Conservation (phyloP, 2,888 invertebrate genomes). For the Xylota segnis region DNA sequence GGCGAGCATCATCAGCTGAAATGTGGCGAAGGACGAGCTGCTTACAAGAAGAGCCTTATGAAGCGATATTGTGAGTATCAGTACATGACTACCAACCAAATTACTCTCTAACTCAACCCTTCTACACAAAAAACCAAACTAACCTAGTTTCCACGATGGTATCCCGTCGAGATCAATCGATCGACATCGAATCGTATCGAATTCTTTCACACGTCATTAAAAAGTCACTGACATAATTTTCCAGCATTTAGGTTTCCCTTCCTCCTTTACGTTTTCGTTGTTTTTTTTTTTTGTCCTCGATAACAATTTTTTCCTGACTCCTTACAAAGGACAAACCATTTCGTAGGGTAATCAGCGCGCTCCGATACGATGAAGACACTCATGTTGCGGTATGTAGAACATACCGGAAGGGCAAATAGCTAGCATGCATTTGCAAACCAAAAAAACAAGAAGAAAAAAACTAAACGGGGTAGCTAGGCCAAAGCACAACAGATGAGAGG, state of each 20-base stretch:
- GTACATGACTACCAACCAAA: not conserved
- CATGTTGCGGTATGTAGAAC: slow-evolving; percentile 75
- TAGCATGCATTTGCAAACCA: slow-evolving; percentile 69
- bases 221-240: slow-evolving; percentile 71
- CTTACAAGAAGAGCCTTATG: slow-evolving; percentile 97
- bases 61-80: slow-evolving; percentile 95
- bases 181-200: slow-evolving; percentile 47
- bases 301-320: slow-evolving; percentile 22
- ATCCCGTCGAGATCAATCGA: slow-evolving; percentile 68
- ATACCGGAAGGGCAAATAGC: slow-evolving; percentile 76
- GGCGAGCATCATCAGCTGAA: slow-evolving; percentile 80
- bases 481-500: slow-evolving; percentile 68
- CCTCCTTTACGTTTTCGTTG: not conserved
- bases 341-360: slow-evolving; percentile 65
- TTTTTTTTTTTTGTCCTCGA: slow-evolving; percentile 15
- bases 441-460: slow-evolving; percentile 27
- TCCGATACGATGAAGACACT: slow-evolving; percentile 59
- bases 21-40: slow-evolving; percentile 83
- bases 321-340: slow-evolving; percentile 67
- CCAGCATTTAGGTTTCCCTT: slow-evolving; percentile 39
- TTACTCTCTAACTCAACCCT: not conserved
- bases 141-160: slow-evolving; percentile 62
- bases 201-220: slow-evolving; percentile 68
- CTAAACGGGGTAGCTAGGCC: slow-evolving; percentile 74
- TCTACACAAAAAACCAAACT: not conserved